Evolutionary conservation across 2,797 vertebrate species (phyloP).

Genomic region (Chlorospingus flavigularis): DNA sequence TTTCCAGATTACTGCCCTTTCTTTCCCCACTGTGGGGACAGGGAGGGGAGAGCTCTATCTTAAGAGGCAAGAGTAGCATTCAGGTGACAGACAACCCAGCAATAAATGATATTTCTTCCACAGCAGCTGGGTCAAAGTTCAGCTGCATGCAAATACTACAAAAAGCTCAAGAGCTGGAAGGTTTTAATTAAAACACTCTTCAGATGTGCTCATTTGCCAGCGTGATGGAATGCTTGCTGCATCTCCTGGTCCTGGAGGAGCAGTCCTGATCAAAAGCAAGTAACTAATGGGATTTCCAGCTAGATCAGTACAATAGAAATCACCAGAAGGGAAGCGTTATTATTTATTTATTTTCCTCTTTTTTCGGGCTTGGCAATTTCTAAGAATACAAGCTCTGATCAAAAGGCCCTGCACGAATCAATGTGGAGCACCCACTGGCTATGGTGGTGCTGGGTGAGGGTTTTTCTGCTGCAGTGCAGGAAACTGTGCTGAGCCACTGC

Average conservation of each 20-base stretch:
- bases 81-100: not conserved
- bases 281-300: not conserved
- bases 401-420: fast-evolving
- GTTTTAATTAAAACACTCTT: constrained; percentile 62
- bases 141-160: constrained; percentile 23
- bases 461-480: not conserved
- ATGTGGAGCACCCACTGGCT: not conserved
- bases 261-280: constrained; percentile 6
- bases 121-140: constrained; percentile 32
- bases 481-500: not conserved
- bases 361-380: not conserved
- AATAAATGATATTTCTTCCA: not conserved
- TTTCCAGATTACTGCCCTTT: not conserved
- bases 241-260: not conserved
- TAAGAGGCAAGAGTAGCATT: not conserved
- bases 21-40: not conserved
- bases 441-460: fast-evolving
- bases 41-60: not conserved
- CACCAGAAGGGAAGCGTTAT: not conserved
- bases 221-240: not conserved
- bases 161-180: constrained; percentile 40
- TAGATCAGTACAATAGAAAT: constrained; percentile 1
- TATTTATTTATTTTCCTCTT: constrained; percentile 14
- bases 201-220: not conserved
- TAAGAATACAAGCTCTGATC: not conserved